Base-by-base conservation (phyloP, 2,113 vertebrate species). In the Cebus imitator region DNA sequence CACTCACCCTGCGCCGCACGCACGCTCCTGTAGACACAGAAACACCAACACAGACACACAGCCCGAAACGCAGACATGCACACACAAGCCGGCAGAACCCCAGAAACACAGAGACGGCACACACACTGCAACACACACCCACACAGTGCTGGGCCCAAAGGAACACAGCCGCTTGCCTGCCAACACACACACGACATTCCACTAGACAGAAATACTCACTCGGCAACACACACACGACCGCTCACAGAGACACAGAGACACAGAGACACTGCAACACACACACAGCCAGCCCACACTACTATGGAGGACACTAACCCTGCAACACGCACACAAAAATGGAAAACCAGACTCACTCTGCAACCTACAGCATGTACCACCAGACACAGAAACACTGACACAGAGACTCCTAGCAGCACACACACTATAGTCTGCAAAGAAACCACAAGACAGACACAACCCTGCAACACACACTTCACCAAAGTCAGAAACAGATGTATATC, bases 311-410 rank as follows among this genome's bases (percentile, higher is more conserved):
- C 3, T 16, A 16, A 32, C 11, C 48, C 40, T 8, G 25, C 11
- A 37, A 10, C 20, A 27, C 27, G 43, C 82, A 27, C 20, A 35
- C 35, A 93, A 68, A 81, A 40, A 75, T 30, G 11, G 45, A n/a
- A 43, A 64, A 40, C 45, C 55, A 10, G 25, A 48, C 20, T 40
- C 55, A 13, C 6, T 32, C 18, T 32, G 37, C 6, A 25, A 13
- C 10, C 2, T 13, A 40, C 37, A 43, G 16, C 1, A 5, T 32
- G 58, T 12, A 20, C 25, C 30, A 18, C 8, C 9, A 52, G 23
- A 18, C n/a, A 16, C 1, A 12, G 83, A 30, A 40, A 40, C 18
- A 13, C 16, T 0, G 5, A 79, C 45, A 25, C 0, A 8, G 48
- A 84, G 4, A 70, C 32, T 23, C 5, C 2, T 55, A 23, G 40